Evolutionary conservation across 2,797 vertebrate genomes (phyloP).

Genomic region (Dallia pectoralis): DNA sequence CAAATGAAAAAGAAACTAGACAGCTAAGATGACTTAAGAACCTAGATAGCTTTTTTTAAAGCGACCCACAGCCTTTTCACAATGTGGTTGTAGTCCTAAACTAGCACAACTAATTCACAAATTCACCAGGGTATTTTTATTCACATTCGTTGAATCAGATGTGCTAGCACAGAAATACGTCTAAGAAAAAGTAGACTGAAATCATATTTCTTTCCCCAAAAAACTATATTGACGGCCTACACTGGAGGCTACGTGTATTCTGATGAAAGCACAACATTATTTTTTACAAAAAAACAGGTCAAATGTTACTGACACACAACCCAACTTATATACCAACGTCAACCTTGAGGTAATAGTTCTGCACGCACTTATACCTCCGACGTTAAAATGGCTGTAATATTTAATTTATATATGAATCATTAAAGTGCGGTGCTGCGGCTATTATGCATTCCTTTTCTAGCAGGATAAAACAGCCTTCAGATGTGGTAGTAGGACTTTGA

Average conservation of each 20-base stretch:
- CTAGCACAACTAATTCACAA: too few species aligned
- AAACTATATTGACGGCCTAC: not conserved
- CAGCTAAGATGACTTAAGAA: too few species aligned
- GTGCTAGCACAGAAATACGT: too few species aligned
- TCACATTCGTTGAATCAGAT: too few species aligned
- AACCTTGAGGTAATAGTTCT: conserved; percentile 1
- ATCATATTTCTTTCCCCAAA: too few species aligned
- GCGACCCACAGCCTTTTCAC: not conserved
- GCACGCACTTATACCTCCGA: conserved; percentile 63
- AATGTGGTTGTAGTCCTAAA: too few species aligned
- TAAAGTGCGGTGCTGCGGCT: conserved; percentile 80
- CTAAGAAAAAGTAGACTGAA: too few species aligned
- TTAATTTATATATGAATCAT: conserved; percentile 85
- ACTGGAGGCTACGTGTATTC: not conserved
- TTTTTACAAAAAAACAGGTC: conserved; percentile 7
- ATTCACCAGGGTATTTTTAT: too few species aligned
- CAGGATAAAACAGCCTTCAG: conserved; percentile 97
- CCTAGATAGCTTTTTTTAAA: too few species aligned
- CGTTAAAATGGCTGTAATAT: conserved; percentile 78
- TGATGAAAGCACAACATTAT: not conserved
- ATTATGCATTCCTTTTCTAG: conserved; percentile 97
- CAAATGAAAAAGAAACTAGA: too few species aligned
- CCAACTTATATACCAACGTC: not conserved
- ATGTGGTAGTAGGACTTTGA: conserved; percentile 92
- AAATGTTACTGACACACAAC: conserved; percentile 14